Base-by-base conservation (phyloP, 2,888 invertebrate species). In the Eupithecia subfuscata region DNA sequence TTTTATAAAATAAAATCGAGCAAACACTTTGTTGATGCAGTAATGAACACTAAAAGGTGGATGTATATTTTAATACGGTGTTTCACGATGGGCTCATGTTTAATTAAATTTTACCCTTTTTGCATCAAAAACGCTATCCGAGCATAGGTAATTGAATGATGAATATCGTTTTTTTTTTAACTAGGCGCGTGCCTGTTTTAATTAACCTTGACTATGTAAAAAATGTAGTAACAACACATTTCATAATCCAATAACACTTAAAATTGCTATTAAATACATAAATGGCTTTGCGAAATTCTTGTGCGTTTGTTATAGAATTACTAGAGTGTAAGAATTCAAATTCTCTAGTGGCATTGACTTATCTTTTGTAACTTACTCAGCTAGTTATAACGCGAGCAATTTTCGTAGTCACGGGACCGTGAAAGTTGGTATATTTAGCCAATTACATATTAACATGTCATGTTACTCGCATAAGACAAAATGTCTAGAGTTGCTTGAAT, bases 291-390 rank as follows among this genome's bases (percentile, higher is more conserved):
- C 88, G 90, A 90, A 92, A 92, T 86, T 79, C 75, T 81, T 85
- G 85, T 80, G 81, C 71, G 88, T 88, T 86, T 85, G 85, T 83
- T 82, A 83, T 84, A 83, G 85, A 89, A 85, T 88, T 88, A 90
- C 81, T 85, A 84, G 87, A 89, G 86, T 91, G 87, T 85, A 84
- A 86, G 84, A 85, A 86, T 84, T 83, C 82, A 77, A 82, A 83
- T 88, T 91, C 89, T 88, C 88, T 88, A 88, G 81, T 89, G 91
- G 89, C 92, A 91, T 92, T 92, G 92, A 91, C 86, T 89, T 83
- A 82, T 80, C 83, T 90, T 86, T 90, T 89, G 90, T 85, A 90
- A 90, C 80, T 78, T 82, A 85, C 85, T 87, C 84, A 85, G 84
- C 82, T 86, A 82, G 86, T 88, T 84, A 88, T 85, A 83, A 85